These are phyloP conservation scores for Solen grandis DNA, from an alignment of 1,140 invertebrate species.

Conservation along the genomic window DNA sequence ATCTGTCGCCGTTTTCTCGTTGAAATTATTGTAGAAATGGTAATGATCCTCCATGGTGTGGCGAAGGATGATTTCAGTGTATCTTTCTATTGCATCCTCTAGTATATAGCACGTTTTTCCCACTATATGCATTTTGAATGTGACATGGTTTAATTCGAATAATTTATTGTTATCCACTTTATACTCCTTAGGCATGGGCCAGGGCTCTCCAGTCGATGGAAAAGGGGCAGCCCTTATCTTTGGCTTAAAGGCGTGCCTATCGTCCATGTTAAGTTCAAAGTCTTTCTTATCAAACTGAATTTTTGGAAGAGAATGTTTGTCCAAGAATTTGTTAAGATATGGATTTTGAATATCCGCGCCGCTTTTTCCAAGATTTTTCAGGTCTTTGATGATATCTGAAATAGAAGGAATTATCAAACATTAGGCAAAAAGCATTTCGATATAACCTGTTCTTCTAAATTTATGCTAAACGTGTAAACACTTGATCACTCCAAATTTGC, in stretches of 20 bases:
- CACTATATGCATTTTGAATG: slow-evolving; percentile 2
- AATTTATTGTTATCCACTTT: background rate
- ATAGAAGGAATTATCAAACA: too few relatives aligned
- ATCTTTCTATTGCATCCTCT: slow-evolving; percentile 22
- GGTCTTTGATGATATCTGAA: too few relatives aligned
- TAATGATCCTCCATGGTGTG: slow-evolving; percentile 34
- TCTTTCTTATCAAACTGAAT: background rate
- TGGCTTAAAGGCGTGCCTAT: slow-evolving; percentile 23
- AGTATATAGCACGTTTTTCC: slow-evolving; percentile 26
- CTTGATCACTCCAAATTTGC: too few relatives aligned
- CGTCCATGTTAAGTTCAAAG: slow-evolving; percentile 31
- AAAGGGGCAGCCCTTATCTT: slow-evolving; percentile 35
- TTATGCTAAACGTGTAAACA: too few relatives aligned
- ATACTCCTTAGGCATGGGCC: slow-evolving; percentile 30
- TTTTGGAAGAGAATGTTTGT: slow-evolving; percentile 9
- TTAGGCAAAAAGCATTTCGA: too few relatives aligned
- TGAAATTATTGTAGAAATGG: slow-evolving; percentile 38
- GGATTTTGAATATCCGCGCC: too few relatives aligned
- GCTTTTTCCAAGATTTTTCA: too few relatives aligned
- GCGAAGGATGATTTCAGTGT: slow-evolving; percentile 17
- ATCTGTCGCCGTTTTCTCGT: background rate
- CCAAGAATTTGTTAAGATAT: slow-evolving; percentile 14
- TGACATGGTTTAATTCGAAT: slow-evolving; percentile 1
- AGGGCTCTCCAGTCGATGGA: slow-evolving; percentile 35
- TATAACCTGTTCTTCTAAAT: too few relatives aligned